Evolutionary conservation across 2,888 invertebrate genomes (phyloP).

Genomic region (Odiellus spinosus): DNA sequence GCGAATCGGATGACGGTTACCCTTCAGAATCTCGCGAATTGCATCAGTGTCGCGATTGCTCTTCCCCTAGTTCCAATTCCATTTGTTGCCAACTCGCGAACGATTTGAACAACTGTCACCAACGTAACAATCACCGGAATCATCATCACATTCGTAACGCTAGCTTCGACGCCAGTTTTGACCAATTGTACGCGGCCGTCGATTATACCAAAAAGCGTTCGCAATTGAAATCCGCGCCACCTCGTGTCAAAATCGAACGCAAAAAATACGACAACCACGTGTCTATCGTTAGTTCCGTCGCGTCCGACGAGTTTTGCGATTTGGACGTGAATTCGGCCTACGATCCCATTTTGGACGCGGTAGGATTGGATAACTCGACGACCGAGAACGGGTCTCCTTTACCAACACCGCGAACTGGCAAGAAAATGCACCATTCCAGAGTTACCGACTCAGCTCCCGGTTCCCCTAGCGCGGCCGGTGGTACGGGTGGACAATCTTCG

Average conservation of each 20-base stretch:
- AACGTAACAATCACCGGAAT: constrained; percentile 4
- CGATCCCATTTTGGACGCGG: constrained; percentile 29
- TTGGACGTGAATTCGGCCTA: constrained; percentile 18
- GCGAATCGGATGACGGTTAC: constrained; percentile 14
- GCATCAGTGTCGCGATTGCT: not conserved
- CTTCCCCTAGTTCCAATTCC: constrained; percentile 3
- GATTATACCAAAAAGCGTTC: constrained; percentile 19
- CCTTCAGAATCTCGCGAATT: constrained; percentile 9
- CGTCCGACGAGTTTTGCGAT: constrained; percentile 16
- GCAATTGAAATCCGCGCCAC: constrained; percentile 19
- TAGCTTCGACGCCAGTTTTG: constrained; percentile 11
- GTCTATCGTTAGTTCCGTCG: constrained; percentile 15
- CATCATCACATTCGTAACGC: not conserved
- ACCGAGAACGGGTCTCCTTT: constrained; percentile 28
- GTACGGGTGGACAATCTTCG: not conserved
- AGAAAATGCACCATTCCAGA: not conserved
- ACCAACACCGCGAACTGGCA: too few relatives aligned
- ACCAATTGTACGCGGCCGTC: constrained; percentile 21
- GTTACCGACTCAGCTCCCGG: not conserved
- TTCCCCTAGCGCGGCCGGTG: not conserved
- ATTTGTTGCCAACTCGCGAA: not conserved
- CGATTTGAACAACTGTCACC: not conserved
- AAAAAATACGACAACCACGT: constrained; percentile 21
- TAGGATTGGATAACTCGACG: constrained; percentile 27
- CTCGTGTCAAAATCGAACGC: constrained; percentile 28